Base-by-base conservation (phyloP, 64 coral and sea anemone species). In the Acropora tenuis region DNA sequence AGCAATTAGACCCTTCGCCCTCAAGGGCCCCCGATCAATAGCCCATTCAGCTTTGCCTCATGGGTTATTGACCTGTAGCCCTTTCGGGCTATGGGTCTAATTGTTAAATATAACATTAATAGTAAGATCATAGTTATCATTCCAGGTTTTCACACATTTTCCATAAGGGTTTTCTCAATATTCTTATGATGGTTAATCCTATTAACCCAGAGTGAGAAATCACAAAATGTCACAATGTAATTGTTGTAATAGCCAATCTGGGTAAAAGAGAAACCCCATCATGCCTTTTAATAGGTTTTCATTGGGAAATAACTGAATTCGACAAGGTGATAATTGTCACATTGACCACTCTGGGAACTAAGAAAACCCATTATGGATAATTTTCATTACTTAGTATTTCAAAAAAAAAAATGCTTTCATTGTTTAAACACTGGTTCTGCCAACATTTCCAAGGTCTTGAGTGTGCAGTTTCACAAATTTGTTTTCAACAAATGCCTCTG, bases 121-220 rank as follows among this genome's bases (percentile, higher is more conserved):
- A 49, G 48, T 79, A 79, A 19, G 52, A 20, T 5, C 49, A 79
- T 6, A 79, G 49, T 79, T 55, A 79, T n/a, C 77, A 79, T 79
- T 52, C 48, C 5, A n/a, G 77, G 77, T 3, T 53, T 79, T 79
- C 6, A 55, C 11, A 79, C 6, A 79, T 52, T 55, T 79, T 2
- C 77, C 76, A 79, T 55, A 7, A 79, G 52, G 77, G 77, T 1
- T 79, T 79, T 79, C 77, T 79, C 49, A 79, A 52, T 79, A 49
- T 41, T 73, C 69, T 4, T 20, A 79, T 79, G 20, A 17, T 53
- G 77, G 47, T 79, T 79, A 55, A 79, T 5, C 77, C 17, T 7
- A 10, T 6, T 20, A 55, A 79, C 49, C 77, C 48, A 79, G 48
- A 55, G 3, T 79, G 77, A 49, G 49, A 79, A 79, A 79, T 79